Base-by-base conservation (phyloP, 2,888 invertebrate genomes). In the Argynnis bischoffii region DNA sequence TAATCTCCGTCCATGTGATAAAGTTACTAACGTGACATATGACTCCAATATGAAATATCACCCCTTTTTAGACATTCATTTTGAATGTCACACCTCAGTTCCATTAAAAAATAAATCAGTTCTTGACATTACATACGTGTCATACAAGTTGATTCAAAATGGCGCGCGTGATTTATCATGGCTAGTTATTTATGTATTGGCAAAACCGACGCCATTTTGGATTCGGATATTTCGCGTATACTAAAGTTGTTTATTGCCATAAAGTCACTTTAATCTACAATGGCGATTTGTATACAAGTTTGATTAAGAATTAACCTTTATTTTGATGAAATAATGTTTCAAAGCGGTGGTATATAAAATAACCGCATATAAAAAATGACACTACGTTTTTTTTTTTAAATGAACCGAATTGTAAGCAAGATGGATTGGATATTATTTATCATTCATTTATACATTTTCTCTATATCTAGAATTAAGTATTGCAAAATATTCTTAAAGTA, bases 1-100 rank as follows among this genome's bases (percentile, higher is more conserved):
- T 81, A 79, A 81, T 85, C 82, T 89, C 89, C 89, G 89, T 89
- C 89, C 89, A 89, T 83, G 84, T 83, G 81, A 82, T 83, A 79
- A 66, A 72, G 72, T 69, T 72, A 72, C 70, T 69, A 82, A 67
- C 72, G 67, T 65, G 69, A 69, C 66, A 67, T 65, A 65, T 56
- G 60, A 67, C 67, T 65, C 64, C 70, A 21, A 46, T 35, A 48
- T 55, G 35, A 41, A 53, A 5, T 46, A 59, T 15, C 46, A 46
- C 11, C 50, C 50, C n/a, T 5, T 65, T 57, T 46, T 48, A 16
- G 16, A 55, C 26, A 31, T 8, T 16, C 13, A 31, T 59, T 48
- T 47, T 4, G 26, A 57, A 47, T 35, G 16, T 26, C 21, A 21
- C 11, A n/a, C 15, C 57, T 21, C n/a, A n/a, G n/a, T n/a, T n/a